A percentile compares a stretch with the other conserved stretches of the same genome.
These are phyloP conservation scores for Chironex yamaguchii DNA, from an alignment of 30 jellyfish, hydroid and myxozoan species.

Conservation along the genomic window DNA sequence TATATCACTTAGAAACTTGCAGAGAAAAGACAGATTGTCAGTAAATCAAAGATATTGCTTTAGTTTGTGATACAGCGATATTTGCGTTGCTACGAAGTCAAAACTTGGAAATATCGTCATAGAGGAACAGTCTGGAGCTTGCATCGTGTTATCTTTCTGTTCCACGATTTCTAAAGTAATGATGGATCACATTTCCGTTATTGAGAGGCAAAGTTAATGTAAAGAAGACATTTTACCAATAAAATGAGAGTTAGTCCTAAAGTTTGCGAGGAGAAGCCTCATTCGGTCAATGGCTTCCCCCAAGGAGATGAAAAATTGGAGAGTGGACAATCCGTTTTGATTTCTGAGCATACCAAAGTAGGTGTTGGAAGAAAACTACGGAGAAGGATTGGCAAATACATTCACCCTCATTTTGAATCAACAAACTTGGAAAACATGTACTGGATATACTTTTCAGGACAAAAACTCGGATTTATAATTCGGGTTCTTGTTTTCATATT, in stretches of 20 bases:
- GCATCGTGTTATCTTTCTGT: too few relatives aligned
- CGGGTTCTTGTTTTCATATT: neutral
- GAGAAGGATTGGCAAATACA: neutral
- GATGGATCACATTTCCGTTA: too few relatives aligned
- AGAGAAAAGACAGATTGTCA: too few relatives aligned
- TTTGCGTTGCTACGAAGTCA: too few relatives aligned
- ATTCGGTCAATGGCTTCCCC: neutral
- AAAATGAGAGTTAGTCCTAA: neutral
- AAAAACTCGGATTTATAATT: neutral
- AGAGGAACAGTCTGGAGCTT: too few relatives aligned
- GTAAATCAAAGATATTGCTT: too few relatives aligned
- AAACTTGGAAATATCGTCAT: too few relatives aligned
- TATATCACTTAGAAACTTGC: too few relatives aligned
- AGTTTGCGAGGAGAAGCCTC: neutral
- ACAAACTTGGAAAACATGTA: neutral
- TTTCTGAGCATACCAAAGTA: neutral
- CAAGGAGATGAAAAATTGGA: neutral
- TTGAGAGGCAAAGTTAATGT: too few relatives aligned
- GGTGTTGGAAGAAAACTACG: neutral
- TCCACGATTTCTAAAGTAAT: too few relatives aligned
- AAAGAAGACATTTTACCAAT: too few relatives aligned
- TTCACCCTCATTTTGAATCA: neutral
- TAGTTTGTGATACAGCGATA: too few relatives aligned
- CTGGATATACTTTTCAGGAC: neutral
- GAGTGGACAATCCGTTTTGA: neutral